Evolutionary conservation across 2,888 invertebrate genomes (phyloP), one percentile per base, ranked within the genome.

Genomic region (Linyphia triangularis): DNA sequence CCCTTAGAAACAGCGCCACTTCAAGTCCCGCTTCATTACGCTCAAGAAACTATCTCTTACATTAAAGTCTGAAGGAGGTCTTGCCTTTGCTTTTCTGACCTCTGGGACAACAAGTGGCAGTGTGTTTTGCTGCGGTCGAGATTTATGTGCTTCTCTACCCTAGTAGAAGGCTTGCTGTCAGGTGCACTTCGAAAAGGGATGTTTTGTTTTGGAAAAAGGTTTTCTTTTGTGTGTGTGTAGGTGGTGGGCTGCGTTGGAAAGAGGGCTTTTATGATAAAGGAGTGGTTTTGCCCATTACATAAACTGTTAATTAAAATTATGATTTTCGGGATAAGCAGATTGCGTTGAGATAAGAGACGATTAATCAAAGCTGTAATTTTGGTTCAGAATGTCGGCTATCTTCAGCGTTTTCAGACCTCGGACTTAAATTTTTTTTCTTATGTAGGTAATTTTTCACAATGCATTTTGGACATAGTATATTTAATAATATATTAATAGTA

Each of bases 121-220:
- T 84, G 77, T 67, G 57, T 84, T 75, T 77, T 69, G 26, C 37
- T n/a, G 30, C 19, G 19, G 43, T 6, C 9, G 9, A 77, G 73
- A 84, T 84, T 84, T 84, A 84, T 84, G 84, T 67, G 57, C 26
- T 19, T 40, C 26, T 24, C 19, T 37, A 10, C 22, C 33, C 33
- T 33, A 59, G n/a, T 22, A 22, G 69, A 79, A 69, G 33, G 69
- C 1, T 28, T n/a, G 51, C 57, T 51, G 61, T 33, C 40, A 22
- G 40, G 26, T 77, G 77, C 63, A 40, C 24, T 63, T 69, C 22
- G 19, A 51, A 28, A 65, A 30, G 26, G 7, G 43, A 51, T 51
- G 51, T n/a, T 51, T 51, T 51, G 51, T 69, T 79, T 82, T 28
- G 40, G 28, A 30, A 61, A 57, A 33, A 37, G 59, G 0, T 51